phyloP scores from a whole-genome alignment of 2,888 invertebrate species.

The Chymomyza caudatula region DNA sequence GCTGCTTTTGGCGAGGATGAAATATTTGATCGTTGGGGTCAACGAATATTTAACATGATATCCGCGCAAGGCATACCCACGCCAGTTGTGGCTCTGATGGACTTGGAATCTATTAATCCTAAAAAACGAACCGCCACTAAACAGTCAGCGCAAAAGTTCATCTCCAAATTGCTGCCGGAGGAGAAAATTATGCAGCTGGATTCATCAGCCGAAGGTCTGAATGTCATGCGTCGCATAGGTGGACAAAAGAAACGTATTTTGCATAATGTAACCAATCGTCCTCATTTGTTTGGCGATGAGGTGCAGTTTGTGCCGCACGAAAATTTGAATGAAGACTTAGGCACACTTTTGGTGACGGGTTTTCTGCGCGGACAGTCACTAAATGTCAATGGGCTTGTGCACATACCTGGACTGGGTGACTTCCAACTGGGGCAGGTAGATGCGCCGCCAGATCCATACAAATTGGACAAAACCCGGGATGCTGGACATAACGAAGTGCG shows the following conservation, averaged over 20 bases:
- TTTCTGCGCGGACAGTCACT: slow-evolving; percentile 90
- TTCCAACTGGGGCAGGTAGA: slow-evolving; percentile 93
- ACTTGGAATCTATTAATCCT: slow-evolving; percentile 85
- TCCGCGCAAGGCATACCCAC: slow-evolving; percentile 91
- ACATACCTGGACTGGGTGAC: slow-evolving; percentile 95
- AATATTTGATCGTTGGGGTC: slow-evolving; percentile 88
- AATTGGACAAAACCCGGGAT: slow-evolving; percentile 79
- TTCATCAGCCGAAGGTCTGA: slow-evolving; percentile 86
- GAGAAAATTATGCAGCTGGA: slow-evolving; percentile 90
- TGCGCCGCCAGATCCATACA: slow-evolving; percentile 84
- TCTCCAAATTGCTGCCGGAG: slow-evolving; percentile 87
- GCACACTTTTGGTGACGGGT: slow-evolving; percentile 89
- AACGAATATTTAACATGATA: slow-evolving; percentile 86
- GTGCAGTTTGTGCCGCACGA: slow-evolving; percentile 82
- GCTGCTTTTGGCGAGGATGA: slow-evolving; percentile 82
- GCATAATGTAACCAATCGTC: slow-evolving; percentile 87
- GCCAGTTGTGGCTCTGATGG: slow-evolving; percentile 85
- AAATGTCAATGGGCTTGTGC: slow-evolving; percentile 92
- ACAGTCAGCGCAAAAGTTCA: slow-evolving; percentile 76
- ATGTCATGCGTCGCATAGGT: slow-evolving; percentile 86
- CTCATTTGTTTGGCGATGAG: slow-evolving; percentile 91
- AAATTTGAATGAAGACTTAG: slow-evolving; percentile 77
- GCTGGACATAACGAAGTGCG: slow-evolving; percentile 71
- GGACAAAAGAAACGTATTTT: slow-evolving; percentile 88
- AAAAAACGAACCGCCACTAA: slow-evolving; percentile 83